A percentile compares a stretch with the other conserved stretches of the same genome.
Conservation (phyloP, 2,888 invertebrate species). For the Stenchaetothrips biformis region DNA sequence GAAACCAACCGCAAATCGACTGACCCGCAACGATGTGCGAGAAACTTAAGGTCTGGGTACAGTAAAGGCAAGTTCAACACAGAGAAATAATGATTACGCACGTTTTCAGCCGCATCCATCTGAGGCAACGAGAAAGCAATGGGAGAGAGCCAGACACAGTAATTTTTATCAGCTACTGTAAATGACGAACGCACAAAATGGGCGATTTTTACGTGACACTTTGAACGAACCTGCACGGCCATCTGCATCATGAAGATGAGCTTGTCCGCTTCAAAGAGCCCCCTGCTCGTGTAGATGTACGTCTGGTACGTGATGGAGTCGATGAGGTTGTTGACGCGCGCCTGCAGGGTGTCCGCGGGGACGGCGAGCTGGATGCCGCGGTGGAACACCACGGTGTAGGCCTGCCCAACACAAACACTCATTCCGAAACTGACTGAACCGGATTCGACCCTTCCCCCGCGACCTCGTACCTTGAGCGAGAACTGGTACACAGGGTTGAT, state of each 20-base stretch:
- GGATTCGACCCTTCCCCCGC: background rate
- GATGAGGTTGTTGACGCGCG: conserved; percentile 69
- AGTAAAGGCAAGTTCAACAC: too few species aligned
- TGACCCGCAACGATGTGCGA: too few species aligned
- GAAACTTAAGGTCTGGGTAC: too few species aligned
- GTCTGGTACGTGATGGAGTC: conserved; percentile 84
- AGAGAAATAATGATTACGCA: too few species aligned
- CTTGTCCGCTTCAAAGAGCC: conserved; percentile 88
- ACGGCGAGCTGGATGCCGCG: conserved; percentile 71
- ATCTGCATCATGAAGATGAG: conserved; percentile 84
- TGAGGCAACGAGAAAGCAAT: too few species aligned
- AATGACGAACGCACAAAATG: too few species aligned
- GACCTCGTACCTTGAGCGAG: conserved; percentile 64
- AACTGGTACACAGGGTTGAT: conserved; percentile 96
- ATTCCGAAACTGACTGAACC: background rate
- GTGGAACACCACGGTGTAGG: conserved; percentile 86
- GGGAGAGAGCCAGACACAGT: too few species aligned
- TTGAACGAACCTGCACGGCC: conserved; percentile 62
- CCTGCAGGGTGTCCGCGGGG: conserved; percentile 62
- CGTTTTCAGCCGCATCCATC: too few species aligned
- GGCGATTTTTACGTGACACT: background rate
- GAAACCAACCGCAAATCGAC: too few species aligned
- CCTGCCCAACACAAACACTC: conserved; percentile 45
- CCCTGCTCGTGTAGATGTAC: conserved; percentile 82
- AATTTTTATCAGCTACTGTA: too few species aligned